Base-by-base conservation (phyloP, 2,113 vertebrate genomes). In the Megalops atlanticus region DNA sequence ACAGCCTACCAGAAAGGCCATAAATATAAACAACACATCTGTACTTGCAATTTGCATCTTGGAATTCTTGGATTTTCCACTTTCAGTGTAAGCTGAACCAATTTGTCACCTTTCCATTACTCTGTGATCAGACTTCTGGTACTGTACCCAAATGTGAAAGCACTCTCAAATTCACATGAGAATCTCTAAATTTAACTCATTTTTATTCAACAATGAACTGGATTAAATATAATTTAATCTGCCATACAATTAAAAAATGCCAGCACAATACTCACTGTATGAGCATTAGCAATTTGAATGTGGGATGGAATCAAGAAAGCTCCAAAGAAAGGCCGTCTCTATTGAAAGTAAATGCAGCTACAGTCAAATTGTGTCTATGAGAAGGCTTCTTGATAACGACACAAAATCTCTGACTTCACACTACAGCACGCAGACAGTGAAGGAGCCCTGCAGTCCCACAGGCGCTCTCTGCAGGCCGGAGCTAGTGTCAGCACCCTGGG, bases 351-450 rank as follows among this genome's bases (percentile, higher is more conserved):
- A 36, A 41, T 75, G 52, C 27, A 45, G 27, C 40, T 45, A 33
- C 58, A 69, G 40, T 78, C 45, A 68, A 80, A 68, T 76, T 85
- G 85, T 80, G 79, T 86, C 84, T 49, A 38, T 85, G 84, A 89
- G 82, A 82, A 84, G 75, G 78, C 84, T 84, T 86, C 80, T 81
- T 88, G 85, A 80, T 91, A 89, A 92, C 90, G 84, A 15, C 35
- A 74, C 84, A 49, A 87, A 87, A 80, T 91, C 74, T 92, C 77
- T 92, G 88, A 89, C 89, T 91, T 92, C 90, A 91, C 54, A 86
- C 93, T 82, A 85, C 94, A 99, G 98, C 97, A 97, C n/a, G 90
- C 94, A 2, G 93, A 93, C 88, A 97, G 96, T 1, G 92, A 95
- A 0, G 95, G 94, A 38, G 84, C 89, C 2, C 94, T 98, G 71